phyloP scores from a whole-genome alignment of 2,888 invertebrate species.

The Meandrusa payeni region DNA sequence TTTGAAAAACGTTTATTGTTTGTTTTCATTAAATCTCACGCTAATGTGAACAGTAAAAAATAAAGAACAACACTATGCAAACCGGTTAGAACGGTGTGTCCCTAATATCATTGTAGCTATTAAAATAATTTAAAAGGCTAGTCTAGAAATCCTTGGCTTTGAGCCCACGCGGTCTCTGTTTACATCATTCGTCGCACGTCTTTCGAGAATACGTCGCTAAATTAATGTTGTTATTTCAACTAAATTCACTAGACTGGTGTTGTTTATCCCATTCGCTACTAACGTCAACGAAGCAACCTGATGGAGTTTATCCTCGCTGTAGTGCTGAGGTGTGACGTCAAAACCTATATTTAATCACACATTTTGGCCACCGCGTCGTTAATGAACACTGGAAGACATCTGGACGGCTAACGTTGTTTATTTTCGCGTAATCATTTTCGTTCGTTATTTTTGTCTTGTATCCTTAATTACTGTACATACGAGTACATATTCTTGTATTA shows the following conservation, averaged over 20 bases:
- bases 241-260: neutral
- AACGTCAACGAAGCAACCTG: slow-evolving; percentile 3
- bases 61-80: too few species aligned
- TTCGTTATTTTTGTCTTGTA: too few species aligned
- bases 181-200: slow-evolving; percentile 9
- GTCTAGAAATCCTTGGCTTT: slow-evolving; percentile 17
- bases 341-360: slow-evolving; percentile 30
- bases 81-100: too few species aligned
- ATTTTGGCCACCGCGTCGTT: slow-evolving; percentile 30
- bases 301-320: neutral
- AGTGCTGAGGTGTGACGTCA: slow-evolving; percentile 6
- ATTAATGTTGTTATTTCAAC: slow-evolving; percentile 13
- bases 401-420: too few species aligned
- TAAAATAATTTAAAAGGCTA: slow-evolving; percentile 2
- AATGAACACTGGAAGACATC: slow-evolving; percentile 14
- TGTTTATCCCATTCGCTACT: slow-evolving; percentile 8
- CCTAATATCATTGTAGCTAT: neutral
- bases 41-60: too few species aligned
- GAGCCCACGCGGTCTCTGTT: slow-evolving; percentile 18
- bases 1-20: too few species aligned
- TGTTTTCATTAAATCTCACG: too few species aligned
- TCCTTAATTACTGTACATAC: too few species aligned
- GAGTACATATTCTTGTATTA: too few species aligned
- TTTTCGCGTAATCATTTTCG: too few species aligned
- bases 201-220: slow-evolving; percentile 4